Evolutionary conservation across 2,888 invertebrate genomes (phyloP).

Genomic region (Muscina levida): DNA sequence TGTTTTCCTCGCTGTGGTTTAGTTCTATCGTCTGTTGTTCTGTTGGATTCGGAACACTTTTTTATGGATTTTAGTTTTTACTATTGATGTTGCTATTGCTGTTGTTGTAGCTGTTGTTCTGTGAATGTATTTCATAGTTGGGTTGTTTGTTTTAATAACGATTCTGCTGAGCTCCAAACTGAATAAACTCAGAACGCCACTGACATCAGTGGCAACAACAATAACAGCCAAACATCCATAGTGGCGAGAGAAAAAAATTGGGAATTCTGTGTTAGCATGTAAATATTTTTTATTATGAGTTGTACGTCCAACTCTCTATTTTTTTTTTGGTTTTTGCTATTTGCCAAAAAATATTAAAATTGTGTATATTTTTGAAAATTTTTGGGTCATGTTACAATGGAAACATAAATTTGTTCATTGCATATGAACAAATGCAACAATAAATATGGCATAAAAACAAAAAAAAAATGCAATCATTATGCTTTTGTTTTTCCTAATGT

Average conservation of each 20-base stretch:
- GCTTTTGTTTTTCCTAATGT: neutral
- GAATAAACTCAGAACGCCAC: conserved; percentile 9
- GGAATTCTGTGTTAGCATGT: conserved; percentile 49
- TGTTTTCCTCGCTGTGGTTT: neutral
- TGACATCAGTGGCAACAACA: conserved; percentile 24
- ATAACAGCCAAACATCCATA: conserved; percentile 26
- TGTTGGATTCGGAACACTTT: conserved; percentile 24
- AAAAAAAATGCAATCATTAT: neutral
- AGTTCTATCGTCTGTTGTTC: conserved; percentile 17
- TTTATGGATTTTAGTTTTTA: conserved; percentile 14
- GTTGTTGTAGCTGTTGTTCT: neutral
- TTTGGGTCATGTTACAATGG: conserved; percentile 64
- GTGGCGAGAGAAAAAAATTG: conserved; percentile 14
- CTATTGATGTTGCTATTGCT: neutral
- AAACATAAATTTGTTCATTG: conserved; percentile 52
- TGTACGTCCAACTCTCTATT: conserved; percentile 32
- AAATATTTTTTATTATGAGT: conserved; percentile 53
- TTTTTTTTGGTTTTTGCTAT: conserved; percentile 1
- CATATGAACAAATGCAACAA: conserved; percentile 29
- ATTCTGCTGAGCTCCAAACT: neutral
- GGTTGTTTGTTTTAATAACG: conserved; percentile 16
- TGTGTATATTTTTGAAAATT: conserved; percentile 17
- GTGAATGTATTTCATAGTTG: neutral
- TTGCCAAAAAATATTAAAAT: conserved; percentile 17
- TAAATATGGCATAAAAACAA: conserved; percentile 4